These are phyloP conservation scores for Chaunax sp. DNA, from an alignment of 2,797 vertebrate genomes.

Conservation along the genomic window DNA sequence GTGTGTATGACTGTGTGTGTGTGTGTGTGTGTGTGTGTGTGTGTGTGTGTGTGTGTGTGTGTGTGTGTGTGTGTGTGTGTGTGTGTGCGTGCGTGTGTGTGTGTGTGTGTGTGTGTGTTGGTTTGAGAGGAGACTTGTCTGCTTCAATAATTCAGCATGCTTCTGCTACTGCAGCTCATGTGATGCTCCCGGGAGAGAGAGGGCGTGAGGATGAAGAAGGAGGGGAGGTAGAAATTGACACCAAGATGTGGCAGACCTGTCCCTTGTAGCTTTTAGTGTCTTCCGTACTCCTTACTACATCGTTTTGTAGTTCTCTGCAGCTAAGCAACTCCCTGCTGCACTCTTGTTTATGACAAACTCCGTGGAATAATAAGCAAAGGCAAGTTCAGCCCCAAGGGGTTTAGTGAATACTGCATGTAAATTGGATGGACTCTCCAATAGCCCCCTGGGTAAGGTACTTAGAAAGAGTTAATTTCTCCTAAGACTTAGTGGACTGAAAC, in stretches of 20 bases:
- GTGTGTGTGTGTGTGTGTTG: slow-evolving; percentile 38
- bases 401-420: slow-evolving; percentile 44
- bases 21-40: slow-evolving; percentile 58
- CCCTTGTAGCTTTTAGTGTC: slow-evolving; percentile 49
- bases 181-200: slow-evolving; percentile 47
- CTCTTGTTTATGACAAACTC: slow-evolving; percentile 52
- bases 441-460: slow-evolving; percentile 38
- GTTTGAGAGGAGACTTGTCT: slow-evolving; percentile 71
- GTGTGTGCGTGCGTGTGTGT: slow-evolving; percentile 62
- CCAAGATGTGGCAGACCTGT: slow-evolving; percentile 47
- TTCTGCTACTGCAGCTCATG: slow-evolving; percentile 63
- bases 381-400: slow-evolving; percentile 26
- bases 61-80: slow-evolving; percentile 55
- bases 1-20: slow-evolving; percentile 45
- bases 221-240: slow-evolving; percentile 29
- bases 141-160: slow-evolving; percentile 79
- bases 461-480: slow-evolving; percentile 9
- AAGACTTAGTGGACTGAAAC: not conserved
- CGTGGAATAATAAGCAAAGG: slow-evolving; percentile 44
- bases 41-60: slow-evolving; percentile 34
- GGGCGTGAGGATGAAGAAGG: not conserved
- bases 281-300: slow-evolving; percentile 46
- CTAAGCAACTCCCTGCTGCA: slow-evolving; percentile 27
- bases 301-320: slow-evolving; percentile 51
- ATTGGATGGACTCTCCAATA: slow-evolving; percentile 36